A percentile compares a stretch with the other conserved stretches of the same genome.
phyloP scores from a whole-genome alignment of 1,140 invertebrate species.

The Bombyx mandarina region DNA sequence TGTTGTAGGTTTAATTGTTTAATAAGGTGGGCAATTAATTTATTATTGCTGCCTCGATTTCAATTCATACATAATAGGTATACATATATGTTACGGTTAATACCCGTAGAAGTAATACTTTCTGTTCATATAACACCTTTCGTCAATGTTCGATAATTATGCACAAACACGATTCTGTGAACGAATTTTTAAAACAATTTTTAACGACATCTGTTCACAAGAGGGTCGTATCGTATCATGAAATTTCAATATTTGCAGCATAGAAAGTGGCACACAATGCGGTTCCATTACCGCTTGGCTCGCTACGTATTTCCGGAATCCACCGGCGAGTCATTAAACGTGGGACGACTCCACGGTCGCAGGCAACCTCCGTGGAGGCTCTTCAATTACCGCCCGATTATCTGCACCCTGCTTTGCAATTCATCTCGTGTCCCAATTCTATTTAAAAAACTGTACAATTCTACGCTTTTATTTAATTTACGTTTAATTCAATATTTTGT shows the following conservation, averaged over 20 bases:
- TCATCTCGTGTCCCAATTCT: constrained; percentile 4
- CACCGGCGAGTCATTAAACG: constrained; percentile 54
- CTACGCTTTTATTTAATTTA: not conserved
- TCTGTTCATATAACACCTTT: too few species aligned
- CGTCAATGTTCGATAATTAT: too few species aligned
- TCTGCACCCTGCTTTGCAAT: constrained; percentile 21
- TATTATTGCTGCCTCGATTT: too few species aligned
- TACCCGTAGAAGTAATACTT: too few species aligned
- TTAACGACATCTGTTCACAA: constrained; percentile 18
- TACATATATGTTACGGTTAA: too few species aligned
- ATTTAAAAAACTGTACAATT: not conserved
- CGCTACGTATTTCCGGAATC: constrained; percentile 63
- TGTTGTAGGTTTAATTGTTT: too few species aligned
- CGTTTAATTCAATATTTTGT: constrained; percentile 3
- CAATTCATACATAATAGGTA: too few species aligned
- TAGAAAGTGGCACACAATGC: constrained; percentile 58
- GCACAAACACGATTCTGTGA: too few species aligned
- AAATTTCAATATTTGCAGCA: constrained; percentile 55
- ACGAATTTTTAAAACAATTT: too few species aligned
- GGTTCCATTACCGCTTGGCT: constrained; percentile 44
- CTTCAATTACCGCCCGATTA: constrained; percentile 54
- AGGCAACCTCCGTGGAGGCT: constrained; percentile 22
- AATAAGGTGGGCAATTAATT: too few species aligned
- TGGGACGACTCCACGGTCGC: constrained; percentile 11
- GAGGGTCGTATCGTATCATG: constrained; percentile 35